Base-by-base conservation (phyloP, 2,797 vertebrate species). In the Microcaecilia unicolor region DNA sequence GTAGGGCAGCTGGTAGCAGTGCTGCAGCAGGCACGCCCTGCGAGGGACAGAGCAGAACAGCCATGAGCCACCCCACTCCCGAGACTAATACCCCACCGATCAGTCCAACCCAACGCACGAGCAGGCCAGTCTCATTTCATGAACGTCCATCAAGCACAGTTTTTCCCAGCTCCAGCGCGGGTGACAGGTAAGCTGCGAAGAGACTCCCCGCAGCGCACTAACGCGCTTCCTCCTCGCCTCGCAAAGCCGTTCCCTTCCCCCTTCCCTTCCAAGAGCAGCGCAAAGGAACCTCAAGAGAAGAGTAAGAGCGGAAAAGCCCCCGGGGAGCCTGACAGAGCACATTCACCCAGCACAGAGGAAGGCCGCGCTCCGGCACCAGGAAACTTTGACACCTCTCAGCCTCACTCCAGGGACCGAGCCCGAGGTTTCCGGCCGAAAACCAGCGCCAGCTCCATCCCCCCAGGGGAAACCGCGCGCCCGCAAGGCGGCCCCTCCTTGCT, bases 161-260 rank as follows among this genome's bases (percentile, higher is more conserved):
- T n/a, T n/a, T n/a, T n/a, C n/a, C n/a, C n/a, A n/a, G n/a, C n/a
- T n/a, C n/a, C n/a, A n/a, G n/a, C n/a, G n/a, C n/a, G n/a, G n/a
- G 31, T 6, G n/a, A 7, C n/a, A n/a, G n/a, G n/a, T n/a, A n/a
- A n/a, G n/a, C n/a, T n/a, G n/a, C n/a, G 5, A 15, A 8, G 25
- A 22, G 31, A 3, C 39, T 44, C 49, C 47, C 52, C 55, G 58
- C 49, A 55, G 58, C 46, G 55, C 22, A 57, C 55, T 48, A 51
- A 55, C 38, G 58, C 44, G 31, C 18, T 27, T 21, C 34, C n/a
- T 7, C 19, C 42, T 25, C 19, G 55, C 62, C 16, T 56, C 46
- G 42, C 47, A 58, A n/a, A 44, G 56, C 58, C 31, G 39, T 56
- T 40, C 23, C 66, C 48, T 37, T 44, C 40, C 22, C 30, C 18